Conservation (phyloP, 2,113 vertebrate species). For the Microtus richardsoni region DNA sequence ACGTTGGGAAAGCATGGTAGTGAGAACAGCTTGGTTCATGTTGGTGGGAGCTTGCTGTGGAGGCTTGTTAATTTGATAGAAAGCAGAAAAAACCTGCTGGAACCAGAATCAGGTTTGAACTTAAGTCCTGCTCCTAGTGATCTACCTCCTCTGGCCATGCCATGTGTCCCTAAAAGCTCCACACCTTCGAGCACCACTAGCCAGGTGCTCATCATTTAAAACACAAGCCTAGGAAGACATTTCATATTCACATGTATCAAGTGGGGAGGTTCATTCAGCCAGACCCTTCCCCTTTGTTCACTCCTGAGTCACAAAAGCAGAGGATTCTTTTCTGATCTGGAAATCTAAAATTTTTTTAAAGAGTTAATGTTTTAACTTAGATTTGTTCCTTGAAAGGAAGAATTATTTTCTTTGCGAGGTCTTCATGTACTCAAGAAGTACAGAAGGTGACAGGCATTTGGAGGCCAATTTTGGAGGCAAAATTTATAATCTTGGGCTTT, state of each 20-base stretch:
- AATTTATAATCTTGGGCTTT: not conserved
- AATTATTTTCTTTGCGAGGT: conserved; percentile 17
- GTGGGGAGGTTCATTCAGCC: not conserved
- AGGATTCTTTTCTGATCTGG: not conserved
- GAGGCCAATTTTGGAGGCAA: too few species aligned
- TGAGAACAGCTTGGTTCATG: too few species aligned
- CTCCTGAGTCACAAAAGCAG: not conserved
- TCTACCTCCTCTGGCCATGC: not conserved
- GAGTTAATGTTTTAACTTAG: not conserved
- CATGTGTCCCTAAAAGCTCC: not conserved
- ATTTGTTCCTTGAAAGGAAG: conserved; percentile 5
- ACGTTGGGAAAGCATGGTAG: not conserved
- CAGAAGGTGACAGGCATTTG: not conserved
- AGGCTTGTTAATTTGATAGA: not conserved
- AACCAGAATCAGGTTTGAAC: not conserved
- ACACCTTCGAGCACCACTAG: not conserved
- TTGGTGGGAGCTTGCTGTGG: not conserved
- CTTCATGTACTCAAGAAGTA: not conserved
- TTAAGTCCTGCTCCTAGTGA: too few species aligned
- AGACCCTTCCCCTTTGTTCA: not conserved
- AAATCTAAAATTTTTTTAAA: not conserved
- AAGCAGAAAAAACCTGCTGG: not conserved
- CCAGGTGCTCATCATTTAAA: not conserved
- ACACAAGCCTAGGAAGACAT: not conserved
- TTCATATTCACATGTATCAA: not conserved